Evolutionary conservation across 2,113 vertebrate species (phyloP).

Genomic region (Neotoma lepida): DNA sequence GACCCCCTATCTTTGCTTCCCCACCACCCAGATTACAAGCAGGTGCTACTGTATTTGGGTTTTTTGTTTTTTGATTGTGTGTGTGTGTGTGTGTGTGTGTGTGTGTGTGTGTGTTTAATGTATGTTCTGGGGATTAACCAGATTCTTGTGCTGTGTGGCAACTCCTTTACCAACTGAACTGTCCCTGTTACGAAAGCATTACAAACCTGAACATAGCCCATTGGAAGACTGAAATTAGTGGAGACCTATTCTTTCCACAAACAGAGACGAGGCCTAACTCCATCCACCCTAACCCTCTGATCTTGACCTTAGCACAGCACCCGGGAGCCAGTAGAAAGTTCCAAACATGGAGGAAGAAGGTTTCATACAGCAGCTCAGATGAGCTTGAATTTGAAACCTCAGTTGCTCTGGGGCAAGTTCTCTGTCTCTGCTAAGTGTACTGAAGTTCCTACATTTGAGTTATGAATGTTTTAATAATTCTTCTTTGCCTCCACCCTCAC

Average conservation of each 20-base stretch:
- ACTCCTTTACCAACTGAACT: not conserved
- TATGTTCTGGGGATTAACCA: not conserved
- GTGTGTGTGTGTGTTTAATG: too few species aligned
- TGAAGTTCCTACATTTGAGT: not conserved
- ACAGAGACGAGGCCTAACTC: not conserved
- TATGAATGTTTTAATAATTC: slow-evolving; percentile 41
- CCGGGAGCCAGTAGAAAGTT: not conserved
- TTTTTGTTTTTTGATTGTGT: not conserved
- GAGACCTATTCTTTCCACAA: not conserved
- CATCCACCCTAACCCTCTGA: not conserved
- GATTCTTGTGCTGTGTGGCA: not conserved
- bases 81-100: not conserved
- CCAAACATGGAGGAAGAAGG: not conserved
- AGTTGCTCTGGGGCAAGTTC: not conserved
- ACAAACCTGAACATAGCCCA: not conserved
- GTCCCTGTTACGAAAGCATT: not conserved
- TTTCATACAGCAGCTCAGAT: not conserved
- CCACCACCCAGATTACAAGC: not conserved
- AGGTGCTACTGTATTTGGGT: too few species aligned
- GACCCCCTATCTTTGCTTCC: not conserved
- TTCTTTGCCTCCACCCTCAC: not conserved
- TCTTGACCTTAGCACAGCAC: not conserved
- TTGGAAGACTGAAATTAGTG: not conserved
- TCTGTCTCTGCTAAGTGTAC: slow-evolving; percentile 10
- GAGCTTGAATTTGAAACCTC: not conserved